Evolutionary conservation across 2,888 invertebrate species (phyloP), one percentile per base, ranked within the genome.

Genomic region (Bibio marci): DNA sequence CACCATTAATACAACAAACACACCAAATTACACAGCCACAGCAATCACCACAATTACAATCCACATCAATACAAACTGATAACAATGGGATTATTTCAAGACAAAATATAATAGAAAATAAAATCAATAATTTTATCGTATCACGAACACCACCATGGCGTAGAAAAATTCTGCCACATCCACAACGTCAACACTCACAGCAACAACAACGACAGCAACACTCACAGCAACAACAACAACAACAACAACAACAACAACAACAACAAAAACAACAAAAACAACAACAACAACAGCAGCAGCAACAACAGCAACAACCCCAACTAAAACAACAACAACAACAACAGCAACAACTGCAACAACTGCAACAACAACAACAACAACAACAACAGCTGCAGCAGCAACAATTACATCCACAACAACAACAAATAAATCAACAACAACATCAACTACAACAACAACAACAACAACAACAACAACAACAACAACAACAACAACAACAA

Each of bases 101-200:
- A 30, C 22, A 22, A 39, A 13, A 7, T 26, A 8, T 11, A 32
- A n/a, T 11, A 13, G 43, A 40, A 31, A 43, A 30, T 38, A 40
- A 38, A 36, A 18, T 40, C n/a, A 35, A 35, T 25, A 43, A 38
- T 38, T 13, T 41, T 6, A 48, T 46, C 25, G 38, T 51, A 2
- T 50, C 50, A 10, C 48, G 49, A 34, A 50, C 50, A 8, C 50
- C 51, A 27, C 51, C 51, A 15, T 51, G 51, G 51, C 45, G 50
- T n/a, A 50, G 48, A 38, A 46, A 45, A 19, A 41, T 43, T 26
- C 19, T 45, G 22, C 8, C 41, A n/a, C 41, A 42, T 18, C 40
- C 28, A 27, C 19, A 35, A 18, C 40, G 35, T 30, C 36, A 35
- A 27, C 7, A 7, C 5, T 11, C 7, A n/a, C 15, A 32, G 11